Conservation (phyloP, 2,113 vertebrate species). For the cattle (Bos taurus) region ARS-UCD2.0 NC_037331.1:1718501-1719000, state of each 20-base stretch:
- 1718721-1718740: neutral
- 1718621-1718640: rapidly evolving
- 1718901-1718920: too few relatives aligned
- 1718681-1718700: neutral
- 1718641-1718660: neutral
- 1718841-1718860: rapidly evolving
- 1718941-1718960: neutral
- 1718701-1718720: too few relatives aligned
- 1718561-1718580: too few relatives aligned
- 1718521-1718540: rapidly evolving
- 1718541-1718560: too few relatives aligned
- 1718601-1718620: neutral
- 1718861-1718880: rapidly evolving
- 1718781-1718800: rapidly evolving
- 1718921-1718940: neutral
- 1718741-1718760: neutral
- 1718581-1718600: neutral
- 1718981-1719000: neutral
- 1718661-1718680: neutral
- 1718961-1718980: neutral
- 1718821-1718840: rapidly evolving
- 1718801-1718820: neutral
- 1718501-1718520: neutral
- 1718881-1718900: neutral
- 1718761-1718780: neutral